A percentile compares a stretch with the other conserved stretches of the same genome.
phyloP scores from a whole-genome alignment of 2,113 vertebrate species.

The Eudorcas thomsonii region DNA sequence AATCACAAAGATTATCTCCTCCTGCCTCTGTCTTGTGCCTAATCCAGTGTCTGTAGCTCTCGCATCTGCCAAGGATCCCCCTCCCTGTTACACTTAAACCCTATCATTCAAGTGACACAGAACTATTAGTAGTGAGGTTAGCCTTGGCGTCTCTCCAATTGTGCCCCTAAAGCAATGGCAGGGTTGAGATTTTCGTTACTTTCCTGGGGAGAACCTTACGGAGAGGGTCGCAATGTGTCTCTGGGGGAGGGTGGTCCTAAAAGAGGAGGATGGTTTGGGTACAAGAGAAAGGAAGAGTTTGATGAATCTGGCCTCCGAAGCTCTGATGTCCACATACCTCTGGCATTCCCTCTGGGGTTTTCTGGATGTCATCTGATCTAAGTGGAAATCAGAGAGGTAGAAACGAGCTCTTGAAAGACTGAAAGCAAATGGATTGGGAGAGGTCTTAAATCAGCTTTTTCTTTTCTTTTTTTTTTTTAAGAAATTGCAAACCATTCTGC shows the following conservation, averaged over 20 bases:
- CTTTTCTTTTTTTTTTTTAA: not conserved
- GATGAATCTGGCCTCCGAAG: not conserved
- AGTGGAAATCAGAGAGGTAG: not conserved
- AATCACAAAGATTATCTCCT: not conserved
- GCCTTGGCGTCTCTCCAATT: not conserved
- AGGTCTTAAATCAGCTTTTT: not conserved
- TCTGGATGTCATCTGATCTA: not conserved
- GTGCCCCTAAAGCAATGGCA: not conserved
- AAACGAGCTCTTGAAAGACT: not conserved
- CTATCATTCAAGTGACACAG: not conserved
- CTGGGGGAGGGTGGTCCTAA: not conserved
- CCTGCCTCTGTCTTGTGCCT: not conserved
- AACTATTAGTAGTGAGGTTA: not conserved
- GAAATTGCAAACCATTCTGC: not conserved
- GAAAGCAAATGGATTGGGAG: not conserved
- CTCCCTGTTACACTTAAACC: too few species aligned
- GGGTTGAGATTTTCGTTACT: not conserved
- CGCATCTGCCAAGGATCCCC: accelerated
- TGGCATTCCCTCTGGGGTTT: not conserved
- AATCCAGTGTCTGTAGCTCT: not conserved
- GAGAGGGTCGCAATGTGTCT: not conserved
- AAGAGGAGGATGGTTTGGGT: not conserved
- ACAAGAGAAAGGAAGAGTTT: not conserved
- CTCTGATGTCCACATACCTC: accelerated
- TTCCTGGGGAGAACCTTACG: not conserved